Percentiles rank a stretch among this genome's conserved stretches.
Conservation (phyloP, 2,797 vertebrate species). For the Hypotaenidia okinawae region DNA sequence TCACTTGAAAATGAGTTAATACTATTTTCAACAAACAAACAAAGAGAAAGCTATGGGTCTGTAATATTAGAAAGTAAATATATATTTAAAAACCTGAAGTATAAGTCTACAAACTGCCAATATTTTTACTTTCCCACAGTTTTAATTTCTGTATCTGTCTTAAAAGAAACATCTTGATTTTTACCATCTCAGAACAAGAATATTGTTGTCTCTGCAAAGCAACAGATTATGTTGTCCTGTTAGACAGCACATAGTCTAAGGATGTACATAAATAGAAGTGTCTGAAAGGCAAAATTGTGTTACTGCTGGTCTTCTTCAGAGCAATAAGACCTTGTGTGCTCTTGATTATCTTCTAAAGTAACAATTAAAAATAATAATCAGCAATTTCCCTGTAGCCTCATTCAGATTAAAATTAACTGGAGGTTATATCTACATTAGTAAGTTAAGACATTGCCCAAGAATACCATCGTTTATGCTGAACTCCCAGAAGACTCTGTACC, state of each 20-base stretch:
- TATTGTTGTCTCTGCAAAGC: neutral
- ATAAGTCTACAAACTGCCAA: neutral
- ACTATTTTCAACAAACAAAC: neutral
- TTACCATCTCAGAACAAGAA: neutral
- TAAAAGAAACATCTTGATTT: neutral
- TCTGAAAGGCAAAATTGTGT: neutral
- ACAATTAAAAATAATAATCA: slow-evolving; percentile 28
- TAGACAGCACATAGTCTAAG: neutral
- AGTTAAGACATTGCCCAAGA: neutral
- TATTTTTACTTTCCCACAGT: neutral
- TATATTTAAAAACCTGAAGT: neutral
- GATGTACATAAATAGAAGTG: neutral
- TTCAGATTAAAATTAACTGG: slow-evolving; percentile 17
- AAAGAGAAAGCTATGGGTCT: neutral
- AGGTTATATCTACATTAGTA: neutral
- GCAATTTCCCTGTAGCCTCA: slow-evolving; percentile 3
- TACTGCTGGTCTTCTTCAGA: neutral
- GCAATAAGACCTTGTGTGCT: neutral
- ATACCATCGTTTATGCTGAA: neutral
- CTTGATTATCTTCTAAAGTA: neutral
- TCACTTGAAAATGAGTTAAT: neutral
- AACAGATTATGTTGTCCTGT: neutral
- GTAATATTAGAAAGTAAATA: neutral
- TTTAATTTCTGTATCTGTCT: neutral
- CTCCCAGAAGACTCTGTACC: neutral